Conservation (phyloP, 2,797 vertebrate species). For the Antennarius maculatus region DNA sequence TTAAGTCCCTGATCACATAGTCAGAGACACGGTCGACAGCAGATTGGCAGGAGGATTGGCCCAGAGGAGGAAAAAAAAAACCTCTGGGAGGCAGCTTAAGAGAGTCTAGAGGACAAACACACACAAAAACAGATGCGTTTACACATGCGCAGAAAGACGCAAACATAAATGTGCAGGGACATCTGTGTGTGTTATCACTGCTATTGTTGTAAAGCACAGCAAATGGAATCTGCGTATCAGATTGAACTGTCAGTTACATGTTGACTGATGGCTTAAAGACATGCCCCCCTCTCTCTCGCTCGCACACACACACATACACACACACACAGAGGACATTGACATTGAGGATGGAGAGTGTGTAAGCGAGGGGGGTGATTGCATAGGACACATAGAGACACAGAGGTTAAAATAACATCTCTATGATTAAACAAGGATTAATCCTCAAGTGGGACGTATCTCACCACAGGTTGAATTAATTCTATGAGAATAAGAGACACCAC, state of each 20-base stretch:
- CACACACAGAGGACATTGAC: background rate
- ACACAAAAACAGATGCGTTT: background rate
- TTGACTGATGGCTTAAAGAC: conserved; percentile 70
- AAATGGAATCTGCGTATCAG: conserved; percentile 79
- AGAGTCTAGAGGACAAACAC: conserved; percentile 33
- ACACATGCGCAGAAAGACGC: conserved; percentile 15
- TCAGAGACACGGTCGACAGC: conserved; percentile 41
- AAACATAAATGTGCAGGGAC: conserved; percentile 34
- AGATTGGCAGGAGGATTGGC: conserved; percentile 69
- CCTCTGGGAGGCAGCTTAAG: conserved; percentile 54
- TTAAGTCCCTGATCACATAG: conserved; percentile 44
- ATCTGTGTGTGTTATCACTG: conserved; percentile 59
- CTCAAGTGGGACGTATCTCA: conserved; percentile 4
- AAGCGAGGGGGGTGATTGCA: conserved; percentile 38
- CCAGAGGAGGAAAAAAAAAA: conserved; percentile 46
- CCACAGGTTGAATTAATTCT: background rate
- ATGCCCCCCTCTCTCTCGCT: conserved; percentile 41
- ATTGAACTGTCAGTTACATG: conserved; percentile 76
- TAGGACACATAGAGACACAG: conserved; percentile 50
- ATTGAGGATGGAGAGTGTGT: conserved; percentile 3
- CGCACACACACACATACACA: conserved; percentile 20
- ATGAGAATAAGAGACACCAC: background rate
- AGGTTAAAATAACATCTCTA: conserved; percentile 60
- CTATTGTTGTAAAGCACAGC: conserved; percentile 64
- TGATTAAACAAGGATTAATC: conserved; percentile 23